Evolutionary conservation across 92 coral and sea anemone species (phyloP), one percentile per base, ranked within the genome.

Genomic region (Bergia puertoricense): DNA sequence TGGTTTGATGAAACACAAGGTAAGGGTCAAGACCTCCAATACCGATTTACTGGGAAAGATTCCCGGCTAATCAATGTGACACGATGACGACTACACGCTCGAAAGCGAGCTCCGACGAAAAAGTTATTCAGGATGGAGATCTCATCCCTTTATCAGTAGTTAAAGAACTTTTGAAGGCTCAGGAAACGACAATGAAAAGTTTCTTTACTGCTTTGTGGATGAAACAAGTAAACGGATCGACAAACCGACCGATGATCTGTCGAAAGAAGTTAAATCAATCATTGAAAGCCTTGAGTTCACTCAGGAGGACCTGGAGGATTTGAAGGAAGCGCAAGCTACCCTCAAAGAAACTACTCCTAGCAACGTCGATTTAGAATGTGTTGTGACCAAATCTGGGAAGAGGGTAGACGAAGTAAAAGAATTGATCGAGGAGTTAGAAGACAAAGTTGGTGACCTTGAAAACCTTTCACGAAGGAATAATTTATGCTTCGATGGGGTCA

Each of bases 401-500:
- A 57, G 66, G 66, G 66, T 14, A 57, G 66, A 57, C 22, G 1
- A 57, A 57, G 22, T 57, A 57, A 62, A 62, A 62, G 30, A 62
- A 62, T 57, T 8, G 13, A 16, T 62, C n/a, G 30, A 62, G 69
- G 69, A 62, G 69, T 62, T 62, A 62, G 69, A 62, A 16, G 23
- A 1, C n/a, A 62, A 62, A 4, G 30, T 20, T 20, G 71, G 56
- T 37, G 84, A 80, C 71, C 69, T 80, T 37, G 84, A 80, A 54
- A 80, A 80, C 16, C 43, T 43, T 36, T 72, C 76, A 72, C 0
- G 76, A 36, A 30, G 43, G 14, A 72, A 72, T 72, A 78, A 78
- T 10, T 50, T 79, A 30, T 79, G 83, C 83, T 81, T 88, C n/a
- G 86, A 79, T 42, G 85, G 90, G 39, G 51, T 88, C 6, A 62